Evolutionary conservation across 2,113 vertebrate species (phyloP).

Genomic region (Pseudorectes ferrugineus): DNA sequence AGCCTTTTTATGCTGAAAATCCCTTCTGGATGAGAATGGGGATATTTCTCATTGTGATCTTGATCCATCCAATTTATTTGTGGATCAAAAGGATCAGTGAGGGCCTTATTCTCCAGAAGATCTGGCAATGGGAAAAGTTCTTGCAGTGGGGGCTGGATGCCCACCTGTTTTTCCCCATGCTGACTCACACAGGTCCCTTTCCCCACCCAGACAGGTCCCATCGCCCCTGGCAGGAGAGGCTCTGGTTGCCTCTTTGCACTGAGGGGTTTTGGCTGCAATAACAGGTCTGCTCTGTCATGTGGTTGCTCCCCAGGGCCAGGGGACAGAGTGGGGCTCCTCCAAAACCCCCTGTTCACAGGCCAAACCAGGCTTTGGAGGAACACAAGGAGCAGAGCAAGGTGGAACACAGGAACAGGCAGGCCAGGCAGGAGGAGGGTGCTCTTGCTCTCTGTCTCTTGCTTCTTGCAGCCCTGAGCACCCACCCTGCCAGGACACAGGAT

Average conservation of each 20-base stretch:
- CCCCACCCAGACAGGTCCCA: background rate
- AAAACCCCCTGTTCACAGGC: background rate
- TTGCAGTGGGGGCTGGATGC: background rate
- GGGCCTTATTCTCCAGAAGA: background rate
- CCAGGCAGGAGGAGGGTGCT: background rate
- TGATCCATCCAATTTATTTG: conserved; percentile 1
- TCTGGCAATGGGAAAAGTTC: background rate
- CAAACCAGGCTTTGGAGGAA: background rate
- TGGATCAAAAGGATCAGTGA: background rate
- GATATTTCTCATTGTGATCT: background rate
- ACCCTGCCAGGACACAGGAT: background rate
- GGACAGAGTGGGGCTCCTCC: background rate
- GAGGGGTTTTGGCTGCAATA: background rate
- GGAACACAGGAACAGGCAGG: background rate
- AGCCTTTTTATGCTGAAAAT: conserved; percentile 29
- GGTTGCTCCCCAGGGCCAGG: background rate
- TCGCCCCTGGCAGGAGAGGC: accelerated
- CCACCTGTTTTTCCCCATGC: background rate
- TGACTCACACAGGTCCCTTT: background rate
- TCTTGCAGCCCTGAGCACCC: background rate
- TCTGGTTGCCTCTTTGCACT: accelerated
- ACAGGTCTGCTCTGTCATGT: accelerated
- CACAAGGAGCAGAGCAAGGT: background rate
- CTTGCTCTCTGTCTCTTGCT: background rate
- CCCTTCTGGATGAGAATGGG: background rate